A percentile compares a stretch with the other conserved stretches of the same genome.
Conservation (phyloP, 2,888 invertebrate genomes). For the Melipona beecheii region DNA sequence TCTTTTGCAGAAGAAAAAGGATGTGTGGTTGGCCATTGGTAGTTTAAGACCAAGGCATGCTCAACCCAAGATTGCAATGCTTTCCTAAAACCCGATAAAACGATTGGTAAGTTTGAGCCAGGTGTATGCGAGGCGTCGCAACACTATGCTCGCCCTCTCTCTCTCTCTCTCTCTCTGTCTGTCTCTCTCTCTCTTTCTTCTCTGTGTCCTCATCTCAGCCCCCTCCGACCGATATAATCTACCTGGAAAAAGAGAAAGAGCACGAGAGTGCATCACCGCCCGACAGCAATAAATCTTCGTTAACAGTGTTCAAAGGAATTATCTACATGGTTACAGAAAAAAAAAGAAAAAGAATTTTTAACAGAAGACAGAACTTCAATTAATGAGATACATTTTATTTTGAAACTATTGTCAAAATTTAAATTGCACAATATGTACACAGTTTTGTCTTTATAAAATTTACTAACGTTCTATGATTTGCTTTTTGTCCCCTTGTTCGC, state of each 20-base stretch:
- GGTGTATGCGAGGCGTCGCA: conserved; percentile 77
- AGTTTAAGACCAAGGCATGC: conserved; percentile 84
- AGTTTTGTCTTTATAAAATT: conserved; percentile 69
- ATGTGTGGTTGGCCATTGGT: conserved; percentile 84
- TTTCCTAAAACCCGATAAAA: conserved; percentile 83
- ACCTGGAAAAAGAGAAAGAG: conserved; percentile 71
- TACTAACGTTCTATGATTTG: conserved; percentile 82
- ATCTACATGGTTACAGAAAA: conserved; percentile 51
- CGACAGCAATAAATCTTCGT: conserved; percentile 59
- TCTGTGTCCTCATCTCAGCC: conserved; percentile 64
- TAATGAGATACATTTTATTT: conserved; percentile 57
- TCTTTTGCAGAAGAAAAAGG: conserved; percentile 84
- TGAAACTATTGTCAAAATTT: conserved; percentile 59
- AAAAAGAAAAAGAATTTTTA: conserved; percentile 25
- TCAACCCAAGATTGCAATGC: conserved; percentile 84
- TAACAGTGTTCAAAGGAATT: conserved; percentile 63
- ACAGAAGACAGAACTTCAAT: conserved; percentile 52
- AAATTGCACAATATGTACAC: conserved; percentile 61
- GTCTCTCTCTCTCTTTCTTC: conserved; percentile 55
- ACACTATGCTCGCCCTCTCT: conserved; percentile 77
- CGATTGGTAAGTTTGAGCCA: conserved; percentile 83
- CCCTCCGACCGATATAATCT: conserved; percentile 64
- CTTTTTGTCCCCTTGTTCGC: conserved; percentile 84
- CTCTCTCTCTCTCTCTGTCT: conserved; percentile 60
- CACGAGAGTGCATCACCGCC: conserved; percentile 68